Evolutionary conservation across 1,140 invertebrate species (phyloP), one percentile per base, ranked within the genome.

Genomic region (Microvelia longipes): DNA sequence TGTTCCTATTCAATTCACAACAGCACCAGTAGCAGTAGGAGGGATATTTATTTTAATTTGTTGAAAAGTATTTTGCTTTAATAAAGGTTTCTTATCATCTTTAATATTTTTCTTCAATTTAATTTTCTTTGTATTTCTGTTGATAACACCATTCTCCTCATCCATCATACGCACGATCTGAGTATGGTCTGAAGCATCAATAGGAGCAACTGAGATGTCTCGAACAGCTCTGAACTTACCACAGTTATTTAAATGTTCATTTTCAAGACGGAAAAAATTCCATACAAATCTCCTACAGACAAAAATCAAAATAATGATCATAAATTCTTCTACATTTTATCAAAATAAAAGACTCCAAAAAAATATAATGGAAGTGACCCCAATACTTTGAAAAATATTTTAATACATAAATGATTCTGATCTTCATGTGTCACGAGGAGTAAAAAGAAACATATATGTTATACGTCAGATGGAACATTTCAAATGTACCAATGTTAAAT

Each of bases 161-260:
- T 98, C 95, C 95, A 98, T 98, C 92, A 97, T 96, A 13, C 91
- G 85, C 19, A 96, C 80, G 70, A 98, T 92, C 75, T 92, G 85
- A 0, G 86, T 88, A 79, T 96, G 93, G 83, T 97, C 93, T 2
- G 90, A 83, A 14, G 86, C 85, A 77, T 90, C 88, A 69, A 92
- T 86, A 1, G 93, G 93, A 13, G 89, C 90, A 28, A 95, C 88
- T 1, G 89, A 93, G 73, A 96, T 96, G 78, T 94, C 92, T 69
- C 93, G 80, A 0, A 95, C 92, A 0, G 93, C 93, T 78, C 93
- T 83, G 80, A 96, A 95, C 80, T 95, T 90, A 81, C 93, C 92
- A 81, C 93, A 94, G 81, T 96, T 95, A 81, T 96, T 96, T 24
- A 95, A 81, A 85, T 96, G 93, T 78, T 95, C 93, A 80, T 96